Evolutionary conservation across 2,888 invertebrate genomes (phyloP), one percentile per base, ranked within the genome.

Genomic region (Hedychridium roseum): DNA sequence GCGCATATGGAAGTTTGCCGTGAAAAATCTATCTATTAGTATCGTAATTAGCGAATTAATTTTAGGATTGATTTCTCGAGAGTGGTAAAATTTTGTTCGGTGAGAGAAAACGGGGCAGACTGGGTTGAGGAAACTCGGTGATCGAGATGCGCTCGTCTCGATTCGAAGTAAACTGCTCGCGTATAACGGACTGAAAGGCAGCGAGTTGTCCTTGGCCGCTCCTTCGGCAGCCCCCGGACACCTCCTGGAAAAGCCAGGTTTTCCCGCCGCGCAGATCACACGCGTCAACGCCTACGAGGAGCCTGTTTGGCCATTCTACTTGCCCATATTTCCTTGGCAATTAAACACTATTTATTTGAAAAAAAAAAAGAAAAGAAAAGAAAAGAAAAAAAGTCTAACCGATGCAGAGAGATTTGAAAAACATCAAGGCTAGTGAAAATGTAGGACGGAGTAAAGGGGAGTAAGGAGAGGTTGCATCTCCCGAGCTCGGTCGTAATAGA

Each of bases 151-250:
- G 9, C 16, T 15, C n/a, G 16, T 35, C 15, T 35, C 40, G 50
- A 61, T 59, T 40, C 45, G 37, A 42, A 54, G 54, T 57, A 48
- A 66, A 43, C 54, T 63, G 56, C 49, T 52, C 47, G 45, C 48
- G 44, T 46, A 55, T 60, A 60, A 60, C 64, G 57, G 64, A 46
- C 37, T 54, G 52, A 57, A 58, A 55, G 55, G 63, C 63, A 64
- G 41, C 45, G 52, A 64, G 57, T 50, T 54, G 66, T 68, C 66
- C 66, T 66, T 66, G 66, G 66, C 68, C 66, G 64, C 68, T 66
- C 66, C 68, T 66, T 52, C 46, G 53, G 50, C 51, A 57, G 67
- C 60, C 50, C 55, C 57, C 54, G 42, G 52, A 65, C n/a, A n/a
- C 52, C 58, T 58, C 63, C 53, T 68, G 54, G 55, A 56, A 66